Evolutionary conservation across 2,113 vertebrate species (phyloP), one percentile per base, ranked within the genome.

Genomic region (Zapus hudsonius): DNA sequence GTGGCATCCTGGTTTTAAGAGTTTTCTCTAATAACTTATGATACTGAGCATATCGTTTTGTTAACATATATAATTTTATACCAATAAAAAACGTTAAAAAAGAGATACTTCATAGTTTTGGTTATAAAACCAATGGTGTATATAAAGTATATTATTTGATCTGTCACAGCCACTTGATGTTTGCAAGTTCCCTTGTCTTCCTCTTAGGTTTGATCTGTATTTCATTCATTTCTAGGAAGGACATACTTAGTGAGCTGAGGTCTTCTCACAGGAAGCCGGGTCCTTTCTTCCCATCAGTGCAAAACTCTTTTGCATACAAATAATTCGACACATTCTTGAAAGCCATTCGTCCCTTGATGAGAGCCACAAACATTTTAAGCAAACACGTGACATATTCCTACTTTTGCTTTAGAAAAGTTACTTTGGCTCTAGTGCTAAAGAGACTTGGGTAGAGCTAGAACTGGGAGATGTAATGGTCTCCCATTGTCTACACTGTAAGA

Each of bases 171-270:
- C 31, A 36, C 63, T 74, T 10, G 4, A 1, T 78, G 40, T 80
- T 87, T 94, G 63, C n/a, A 72, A 40, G 36, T 69, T 87, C 31
- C 40, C 15, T 90, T 40, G 67, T 61, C 38, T 67, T 63, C 27
- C 52, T 42, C 55, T 74, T 75, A 47, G 47, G 38, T 57, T 55
- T 38, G 40, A 31, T 29, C 31, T 57, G 17, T 70, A 47, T 94
- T 84, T 84, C 73, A 74, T 27, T 89, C 25, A 81, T 95, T 94
- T 59, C 38, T 84, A 87, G 66, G 63, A 84, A 90, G 67, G 74
- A 59, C n/a, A 70, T 6, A 40, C 19, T 19, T 72, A 52, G 38
- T 72, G 42, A 90, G 69, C 20, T 31, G 16, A 84, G 38, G 8
- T n/a, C 76, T 64, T 66, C 31, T 47, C 31, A 81, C 12, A 27